These are phyloP conservation scores for Drosophila lacertosa DNA, from an alignment of 1,140 invertebrate species.

Conservation along the genomic window DNA sequence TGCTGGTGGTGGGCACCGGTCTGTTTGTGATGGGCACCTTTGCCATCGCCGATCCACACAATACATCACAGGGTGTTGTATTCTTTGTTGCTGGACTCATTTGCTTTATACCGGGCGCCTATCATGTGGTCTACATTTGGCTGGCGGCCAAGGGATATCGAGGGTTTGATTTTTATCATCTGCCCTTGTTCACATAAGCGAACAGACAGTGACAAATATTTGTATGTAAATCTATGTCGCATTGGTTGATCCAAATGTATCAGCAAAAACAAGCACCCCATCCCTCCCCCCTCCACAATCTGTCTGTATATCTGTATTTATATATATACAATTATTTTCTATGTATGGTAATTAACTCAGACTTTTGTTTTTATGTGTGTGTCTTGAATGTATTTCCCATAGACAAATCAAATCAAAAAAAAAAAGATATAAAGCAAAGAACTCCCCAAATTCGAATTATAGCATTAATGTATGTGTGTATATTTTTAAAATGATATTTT, in stretches of 20 bases:
- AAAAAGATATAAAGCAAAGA: neutral
- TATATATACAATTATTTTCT: constrained; percentile 58
- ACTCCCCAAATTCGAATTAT: constrained; percentile 49
- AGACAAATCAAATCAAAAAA: constrained; percentile 41
- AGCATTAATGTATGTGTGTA: constrained; percentile 60
- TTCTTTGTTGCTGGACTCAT: constrained; percentile 92
- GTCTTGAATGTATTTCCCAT: constrained; percentile 43
- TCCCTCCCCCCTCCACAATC: neutral
- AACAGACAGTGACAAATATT: constrained; percentile 8
- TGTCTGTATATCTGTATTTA: constrained; percentile 47
- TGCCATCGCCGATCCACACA: constrained; percentile 88
- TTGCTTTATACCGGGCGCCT: constrained; percentile 92
- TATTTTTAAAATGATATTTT: constrained; percentile 63
- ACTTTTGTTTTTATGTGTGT: constrained; percentile 60
- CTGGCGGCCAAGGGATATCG: constrained; percentile 91
- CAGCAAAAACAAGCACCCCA: constrained; percentile 6
- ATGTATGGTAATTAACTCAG: constrained; percentile 50
- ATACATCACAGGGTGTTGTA: constrained; percentile 90
- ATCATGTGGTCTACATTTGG: constrained; percentile 93
- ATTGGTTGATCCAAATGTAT: constrained; percentile 50
- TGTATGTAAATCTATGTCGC: constrained; percentile 24
- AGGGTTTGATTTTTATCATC: constrained; percentile 93
- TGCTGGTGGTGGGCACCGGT: constrained; percentile 91
- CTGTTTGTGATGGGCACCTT: constrained; percentile 90
- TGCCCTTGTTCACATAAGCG: constrained; percentile 91